These are phyloP conservation scores for Enteromius trimaculatus DNA, from an alignment of 2,797 vertebrate genomes.

Conservation along the genomic window DNA sequence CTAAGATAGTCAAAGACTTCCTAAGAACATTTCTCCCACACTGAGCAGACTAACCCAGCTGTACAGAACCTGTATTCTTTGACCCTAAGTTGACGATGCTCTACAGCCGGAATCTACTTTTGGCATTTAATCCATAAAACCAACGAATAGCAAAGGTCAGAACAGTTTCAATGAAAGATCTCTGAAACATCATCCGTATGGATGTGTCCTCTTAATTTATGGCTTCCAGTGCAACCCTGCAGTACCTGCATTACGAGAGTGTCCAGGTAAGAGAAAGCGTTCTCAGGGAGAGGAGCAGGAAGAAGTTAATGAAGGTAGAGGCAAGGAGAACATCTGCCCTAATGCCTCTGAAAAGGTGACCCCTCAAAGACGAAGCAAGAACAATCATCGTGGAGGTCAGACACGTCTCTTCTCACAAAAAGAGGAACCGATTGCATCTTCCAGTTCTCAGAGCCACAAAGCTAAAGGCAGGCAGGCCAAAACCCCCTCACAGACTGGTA, in stretches of 20 bases:
- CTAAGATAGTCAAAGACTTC: neutral
- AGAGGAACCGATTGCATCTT: conserved; percentile 57
- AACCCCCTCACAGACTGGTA: conserved; percentile 66
- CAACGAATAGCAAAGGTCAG: too few relatives aligned
- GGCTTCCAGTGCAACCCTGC: conserved; percentile 61
- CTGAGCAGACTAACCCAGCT: neutral
- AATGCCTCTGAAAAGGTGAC: conserved; percentile 67
- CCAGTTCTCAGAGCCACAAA: conserved; percentile 67
- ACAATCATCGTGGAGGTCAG: conserved; percentile 62
- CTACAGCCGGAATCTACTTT: neutral
- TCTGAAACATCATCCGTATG: too few relatives aligned
- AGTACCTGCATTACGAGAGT: conserved; percentile 55
- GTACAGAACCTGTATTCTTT: neutral
- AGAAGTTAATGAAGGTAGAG: conserved; percentile 1
- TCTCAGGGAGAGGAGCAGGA: conserved; percentile 48
- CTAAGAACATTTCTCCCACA: neutral
- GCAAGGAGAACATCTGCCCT: conserved; percentile 75
- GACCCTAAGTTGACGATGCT: neutral
- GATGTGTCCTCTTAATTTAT: neutral
- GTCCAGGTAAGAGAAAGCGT: conserved; percentile 74
- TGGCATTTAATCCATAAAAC: conserved; percentile 7
- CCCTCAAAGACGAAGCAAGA: conserved; percentile 67
- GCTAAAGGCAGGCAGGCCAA: conserved; percentile 70
- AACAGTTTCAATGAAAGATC: too few relatives aligned
- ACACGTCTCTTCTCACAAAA: conserved; percentile 65